These are phyloP conservation scores for Dendrocincla fuliginosa DNA, from an alignment of 2,797 vertebrate species.

Conservation along the genomic window DNA sequence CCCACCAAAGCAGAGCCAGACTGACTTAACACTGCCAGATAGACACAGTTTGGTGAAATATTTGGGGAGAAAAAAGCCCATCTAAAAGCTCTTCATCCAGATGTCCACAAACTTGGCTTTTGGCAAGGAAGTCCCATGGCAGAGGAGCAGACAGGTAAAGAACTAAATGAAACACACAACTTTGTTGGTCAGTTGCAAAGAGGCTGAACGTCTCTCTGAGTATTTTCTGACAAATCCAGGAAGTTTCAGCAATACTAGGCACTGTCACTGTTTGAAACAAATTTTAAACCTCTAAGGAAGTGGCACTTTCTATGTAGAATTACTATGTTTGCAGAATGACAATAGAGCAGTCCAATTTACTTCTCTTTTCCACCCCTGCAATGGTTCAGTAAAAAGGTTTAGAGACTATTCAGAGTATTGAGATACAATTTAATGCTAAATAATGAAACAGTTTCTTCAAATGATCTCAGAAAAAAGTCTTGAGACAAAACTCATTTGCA, in stretches of 20 bases:
- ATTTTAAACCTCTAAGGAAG: background rate
- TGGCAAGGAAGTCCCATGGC: background rate
- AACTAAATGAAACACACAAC: background rate
- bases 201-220: background rate
- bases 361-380: background rate
- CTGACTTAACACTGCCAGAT: background rate
- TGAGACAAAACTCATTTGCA: background rate
- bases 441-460: background rate
- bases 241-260: background rate
- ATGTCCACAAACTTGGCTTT: background rate
- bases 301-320: background rate
- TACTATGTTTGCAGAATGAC: background rate
- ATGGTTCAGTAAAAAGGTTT: background rate
- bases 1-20: background rate
- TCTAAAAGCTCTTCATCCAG: background rate
- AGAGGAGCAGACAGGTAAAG: background rate
- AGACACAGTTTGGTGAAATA: background rate
- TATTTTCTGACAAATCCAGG: background rate
- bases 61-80: rapidly evolving
- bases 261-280: background rate
- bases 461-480: background rate
- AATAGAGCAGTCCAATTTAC: background rate
- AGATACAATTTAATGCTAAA: background rate
- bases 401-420: background rate
- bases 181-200: background rate